phyloP scores from a whole-genome alignment of 1,140 invertebrate genomes.

The Centruroides sculpturatus region DNA sequence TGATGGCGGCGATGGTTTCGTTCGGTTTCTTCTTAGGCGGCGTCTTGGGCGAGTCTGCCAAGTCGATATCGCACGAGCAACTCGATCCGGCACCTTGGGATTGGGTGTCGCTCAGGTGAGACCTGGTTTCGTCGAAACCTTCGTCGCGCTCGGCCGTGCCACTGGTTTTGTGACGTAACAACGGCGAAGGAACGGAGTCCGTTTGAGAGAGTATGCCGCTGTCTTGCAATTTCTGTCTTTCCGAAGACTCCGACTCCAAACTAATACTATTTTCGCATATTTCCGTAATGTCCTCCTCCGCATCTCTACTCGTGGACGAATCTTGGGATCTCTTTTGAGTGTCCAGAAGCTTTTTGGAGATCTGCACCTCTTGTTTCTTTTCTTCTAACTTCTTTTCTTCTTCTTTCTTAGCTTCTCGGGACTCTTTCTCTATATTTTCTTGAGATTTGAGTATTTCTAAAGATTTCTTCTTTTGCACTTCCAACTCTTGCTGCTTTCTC shows the following conservation, averaged over 20 bases:
- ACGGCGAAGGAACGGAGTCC: no score
- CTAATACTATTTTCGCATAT: not conserved
- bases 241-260: not conserved
- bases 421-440: no score
- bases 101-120: slow-evolving; percentile 10
- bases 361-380: no score
- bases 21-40: slow-evolving; percentile 4
- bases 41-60: slow-evolving; percentile 13
- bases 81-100: slow-evolving; percentile 9
- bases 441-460: no score
- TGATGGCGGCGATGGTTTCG: not conserved
- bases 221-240: not conserved
- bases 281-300: not conserved
- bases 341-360: no score
- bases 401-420: no score
- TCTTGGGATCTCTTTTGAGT: no score
- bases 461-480: no score
- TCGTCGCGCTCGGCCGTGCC: slow-evolving; percentile 53
- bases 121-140: slow-evolving; percentile 74
- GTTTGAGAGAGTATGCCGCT: not conserved
- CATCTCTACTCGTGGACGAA: not conserved
- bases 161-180: not conserved
- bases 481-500: no score
- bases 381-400: no score
- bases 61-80: slow-evolving; percentile 10